Base-by-base conservation (phyloP, 2,888 invertebrate species). In the Melanophora roralis region DNA sequence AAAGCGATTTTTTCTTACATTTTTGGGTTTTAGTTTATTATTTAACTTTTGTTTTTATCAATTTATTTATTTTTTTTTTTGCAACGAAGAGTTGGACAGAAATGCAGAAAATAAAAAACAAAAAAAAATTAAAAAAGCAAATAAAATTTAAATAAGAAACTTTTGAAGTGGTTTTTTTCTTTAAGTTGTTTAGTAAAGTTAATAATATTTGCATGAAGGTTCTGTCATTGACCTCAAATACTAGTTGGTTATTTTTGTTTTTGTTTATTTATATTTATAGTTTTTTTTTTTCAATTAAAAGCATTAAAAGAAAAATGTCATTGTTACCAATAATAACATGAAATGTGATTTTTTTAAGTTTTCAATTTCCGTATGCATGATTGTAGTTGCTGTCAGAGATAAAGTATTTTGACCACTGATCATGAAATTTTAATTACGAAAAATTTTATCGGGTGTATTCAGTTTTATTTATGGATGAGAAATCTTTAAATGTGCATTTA, bases 221-320 rank as follows among this genome's bases (percentile, higher is more conserved):
- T 83, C 78, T 83, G 83, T 69, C 82, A 84, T 83, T 85, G 85
- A 85, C 87, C 86, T 82, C 77, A 88, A 88, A 88, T 88, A 86
- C 73, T 77, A 43, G 21, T 69, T 49, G 57, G 65, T 71, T 53
- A n/a, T n/a, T 45, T 49, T 62, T 47, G 3, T 72, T 59, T 43
- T 21, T 45, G 47, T 57, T 65, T 14, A 32, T 57, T 23, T 53
- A 60, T 43, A 27, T 59, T 53, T 51, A 49, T 16, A 38, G 7
- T 38, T 23, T 11, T 32, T 51, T 16, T 55, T 67, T 32, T 14
- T 14, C 14, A 65, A 62, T 27, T 27, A 19, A 14, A 21, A 21
- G 45, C 11, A 11, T 45, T 45, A 11, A 19, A 14, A n/a, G 8
- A 43, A 21, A 45, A 45, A 9, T 45, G 45, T 45, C 19, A 11